These are phyloP conservation scores for Symphodus melops DNA, from an alignment of 2,113 vertebrate species.

Conservation along the genomic window DNA sequence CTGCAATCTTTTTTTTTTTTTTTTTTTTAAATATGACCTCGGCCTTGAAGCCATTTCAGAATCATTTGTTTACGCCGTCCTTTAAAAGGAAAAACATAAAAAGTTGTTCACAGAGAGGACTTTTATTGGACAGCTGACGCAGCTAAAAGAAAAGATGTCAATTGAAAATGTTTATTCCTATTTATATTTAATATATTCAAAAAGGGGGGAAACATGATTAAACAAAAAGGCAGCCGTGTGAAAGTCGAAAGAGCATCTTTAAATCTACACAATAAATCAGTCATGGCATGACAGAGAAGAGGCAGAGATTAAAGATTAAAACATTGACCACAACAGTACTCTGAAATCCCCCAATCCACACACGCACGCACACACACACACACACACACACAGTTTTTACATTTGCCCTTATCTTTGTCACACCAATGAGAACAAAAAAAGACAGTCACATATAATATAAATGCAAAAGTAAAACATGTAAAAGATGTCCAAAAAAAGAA, in stretches of 20 bases:
- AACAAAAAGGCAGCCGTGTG: conserved; percentile 78
- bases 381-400: background rate
- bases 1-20: too few relatives aligned
- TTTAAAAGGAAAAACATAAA: conserved; percentile 14
- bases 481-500: conserved; percentile 26
- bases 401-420: background rate
- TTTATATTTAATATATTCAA: background rate
- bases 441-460: background rate
- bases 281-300: conserved; percentile 51
- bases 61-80: background rate
- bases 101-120: conserved; percentile 27
- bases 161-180: conserved; percentile 1
- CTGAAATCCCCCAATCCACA: background rate
- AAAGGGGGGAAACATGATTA: conserved; percentile 14
- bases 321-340: background rate
- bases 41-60: background rate
- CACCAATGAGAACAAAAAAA: background rate
- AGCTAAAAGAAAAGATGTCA: conserved; percentile 4
- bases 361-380: too few relatives aligned
- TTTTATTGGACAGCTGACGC: conserved; percentile 50
- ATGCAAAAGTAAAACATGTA: conserved; percentile 32
- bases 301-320: conserved; percentile 44
- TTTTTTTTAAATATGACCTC: too few relatives aligned
- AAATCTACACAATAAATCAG: conserved; percentile 30
- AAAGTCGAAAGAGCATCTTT: conserved; percentile 34